Base-by-base conservation (phyloP, 2,888 invertebrate genomes). In the Xestia rhomboidea region DNA sequence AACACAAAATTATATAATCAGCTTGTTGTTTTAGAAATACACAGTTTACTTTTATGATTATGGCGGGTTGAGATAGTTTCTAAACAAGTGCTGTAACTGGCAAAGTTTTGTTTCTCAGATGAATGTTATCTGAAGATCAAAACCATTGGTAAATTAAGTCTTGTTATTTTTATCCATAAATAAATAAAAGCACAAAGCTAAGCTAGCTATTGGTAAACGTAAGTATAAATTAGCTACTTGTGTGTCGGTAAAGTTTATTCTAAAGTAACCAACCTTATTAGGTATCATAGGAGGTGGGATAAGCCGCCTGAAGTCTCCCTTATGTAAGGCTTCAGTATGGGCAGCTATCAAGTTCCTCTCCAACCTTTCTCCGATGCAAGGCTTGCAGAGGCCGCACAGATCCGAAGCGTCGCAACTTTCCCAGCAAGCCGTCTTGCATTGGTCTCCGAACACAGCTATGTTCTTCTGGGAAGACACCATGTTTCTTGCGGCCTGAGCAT, bases 391-490 rank as follows among this genome's bases (percentile, higher is more conserved):
- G 70, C 97, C 97, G 91, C 99, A 99, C 0, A 97, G 92, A 4
- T 87, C 83, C 3, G 76, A 68, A 0, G 95, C 93, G 66, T 97
- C 96, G 90, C 99, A 99, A 67, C 97, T 97, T 4, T 97, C 97
- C 81, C 87, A 91, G 78, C 96, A 96, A 0, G 76, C 69, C 0
- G 91, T 90, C 68, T 89, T 92, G 92, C 99, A 99, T 78, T 97
- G 94, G 57, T 97, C 97, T 0, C 98, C 97, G 91, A 97, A 97
- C 0, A 98, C 98, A 0, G 97, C 97, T 62, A 99, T 96, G 93
- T 99, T 99, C 93, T 98, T 98, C 76, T 98, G 97, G 0, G 98
- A 97, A 0, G 98, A 98, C 84, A 98, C 94, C 97, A 98, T 98
- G 83, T 97, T 96, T 76, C 95, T 94, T 8, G 97, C 96, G 15